Percentiles rank a stretch among this genome's conserved stretches.
Conservation (phyloP, 2,888 invertebrate genomes). For the Spilosoma lubricipeda region DNA sequence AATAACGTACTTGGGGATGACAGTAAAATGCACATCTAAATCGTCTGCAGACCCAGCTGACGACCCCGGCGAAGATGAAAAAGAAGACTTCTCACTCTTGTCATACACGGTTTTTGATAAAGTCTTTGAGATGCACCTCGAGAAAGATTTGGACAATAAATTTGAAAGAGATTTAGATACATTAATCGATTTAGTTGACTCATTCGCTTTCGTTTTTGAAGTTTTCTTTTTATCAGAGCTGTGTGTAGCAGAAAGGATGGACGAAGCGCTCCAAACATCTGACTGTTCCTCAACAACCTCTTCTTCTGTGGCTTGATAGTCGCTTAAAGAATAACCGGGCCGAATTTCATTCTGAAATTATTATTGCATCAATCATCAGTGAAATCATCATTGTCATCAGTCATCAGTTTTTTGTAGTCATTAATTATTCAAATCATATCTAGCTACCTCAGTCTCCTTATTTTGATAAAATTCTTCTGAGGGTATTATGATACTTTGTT, state of each 20-base stretch:
- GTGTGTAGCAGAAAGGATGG: conserved; percentile 33
- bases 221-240: conserved; percentile 15
- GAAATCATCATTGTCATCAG: no score
- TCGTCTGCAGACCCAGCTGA: conserved; percentile 62
- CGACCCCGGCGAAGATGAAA: conserved; percentile 27
- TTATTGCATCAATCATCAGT: no score
- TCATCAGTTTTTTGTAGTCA: no score
- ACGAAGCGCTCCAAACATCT: conserved; percentile 61
- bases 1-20: background rate
- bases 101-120: conserved; percentile 51
- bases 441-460: conserved; percentile 24
- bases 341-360: conserved; percentile 39
- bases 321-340: conserved; percentile 57
- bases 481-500: conserved; percentile 44
- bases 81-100: conserved; percentile 37
- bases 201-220: conserved; percentile 50
- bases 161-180: conserved; percentile 47
- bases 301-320: conserved; percentile 50
- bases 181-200: conserved; percentile 52
- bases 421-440: no score
- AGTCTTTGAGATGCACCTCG: conserved; percentile 58
- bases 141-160: conserved; percentile 57
- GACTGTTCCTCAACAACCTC: conserved; percentile 58
- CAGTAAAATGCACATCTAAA: conserved; percentile 56
- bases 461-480: conserved; percentile 65